Evolutionary conservation across 2,113 vertebrate genomes (phyloP).

Genomic region (Blennius ocellaris): DNA sequence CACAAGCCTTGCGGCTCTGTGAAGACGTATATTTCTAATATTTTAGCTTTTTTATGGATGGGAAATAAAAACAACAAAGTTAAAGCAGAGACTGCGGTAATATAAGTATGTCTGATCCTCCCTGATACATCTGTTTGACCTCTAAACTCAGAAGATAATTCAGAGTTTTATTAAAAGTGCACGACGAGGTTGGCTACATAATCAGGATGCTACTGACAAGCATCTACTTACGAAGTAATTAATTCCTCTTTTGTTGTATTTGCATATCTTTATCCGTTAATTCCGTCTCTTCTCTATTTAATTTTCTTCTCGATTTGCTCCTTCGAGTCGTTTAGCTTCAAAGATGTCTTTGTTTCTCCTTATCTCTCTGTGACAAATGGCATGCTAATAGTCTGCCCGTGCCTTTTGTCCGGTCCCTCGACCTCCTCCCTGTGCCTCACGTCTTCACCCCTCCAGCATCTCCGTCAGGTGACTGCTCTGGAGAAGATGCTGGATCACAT

Average conservation of each 20-base stretch:
- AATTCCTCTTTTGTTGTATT: neutral
- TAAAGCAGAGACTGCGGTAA: too few relatives aligned
- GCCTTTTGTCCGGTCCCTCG: constrained; percentile 12
- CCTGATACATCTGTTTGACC: too few relatives aligned
- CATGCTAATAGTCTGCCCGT: constrained; percentile 14
- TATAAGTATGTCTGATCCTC: too few relatives aligned
- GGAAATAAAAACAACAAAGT: too few relatives aligned
- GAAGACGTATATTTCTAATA: too few relatives aligned
- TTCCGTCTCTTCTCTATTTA: constrained; percentile 11
- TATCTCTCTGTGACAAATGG: constrained; percentile 43
- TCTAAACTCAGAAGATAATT: too few relatives aligned
- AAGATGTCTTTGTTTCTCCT: constrained; percentile 42
- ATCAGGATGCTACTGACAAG: neutral
- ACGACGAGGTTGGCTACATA: neutral
- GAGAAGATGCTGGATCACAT: neutral
- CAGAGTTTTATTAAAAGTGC: neutral
- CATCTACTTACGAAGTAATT: constrained; percentile 3
- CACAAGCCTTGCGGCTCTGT: too few relatives aligned
- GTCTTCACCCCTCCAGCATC: constrained; percentile 24
- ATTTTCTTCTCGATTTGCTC: constrained; percentile 10
- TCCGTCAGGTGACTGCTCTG: constrained; percentile 44
- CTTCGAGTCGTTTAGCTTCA: constrained; percentile 36
- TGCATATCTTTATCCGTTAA: neutral
- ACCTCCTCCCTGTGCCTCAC: too few relatives aligned
- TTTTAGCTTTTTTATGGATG: too few relatives aligned